Evolutionary conservation across 2,888 invertebrate genomes (phyloP).

Genomic region (Carcina quercana): DNA sequence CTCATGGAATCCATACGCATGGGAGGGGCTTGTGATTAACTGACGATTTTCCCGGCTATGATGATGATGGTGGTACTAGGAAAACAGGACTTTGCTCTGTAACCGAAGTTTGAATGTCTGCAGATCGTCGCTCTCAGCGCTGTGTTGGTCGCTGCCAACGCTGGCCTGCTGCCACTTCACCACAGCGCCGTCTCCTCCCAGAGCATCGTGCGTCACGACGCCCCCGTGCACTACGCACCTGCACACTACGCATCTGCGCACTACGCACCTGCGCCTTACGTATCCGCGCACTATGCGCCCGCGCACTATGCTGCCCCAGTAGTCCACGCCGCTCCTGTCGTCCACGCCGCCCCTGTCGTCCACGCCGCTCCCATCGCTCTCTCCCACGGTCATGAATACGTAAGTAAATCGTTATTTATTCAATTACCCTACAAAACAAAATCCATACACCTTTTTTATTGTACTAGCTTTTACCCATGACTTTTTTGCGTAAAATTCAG

Average conservation of each 20-base stretch:
- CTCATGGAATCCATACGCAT: background rate
- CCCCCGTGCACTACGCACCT: slow-evolving; percentile 47
- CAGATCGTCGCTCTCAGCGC: slow-evolving; percentile 63
- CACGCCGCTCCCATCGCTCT: slow-evolving; percentile 32
- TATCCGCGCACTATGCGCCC: slow-evolving; percentile 39
- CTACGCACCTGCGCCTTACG: slow-evolving; percentile 34
- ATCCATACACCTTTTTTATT: too few relatives aligned
- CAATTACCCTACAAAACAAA: too few relatives aligned
- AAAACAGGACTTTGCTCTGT: too few relatives aligned
- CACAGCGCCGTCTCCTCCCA: slow-evolving; percentile 68
- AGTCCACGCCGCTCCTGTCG: slow-evolving; percentile 37
- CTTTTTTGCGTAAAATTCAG: too few relatives aligned
- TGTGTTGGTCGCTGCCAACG: slow-evolving; percentile 68
- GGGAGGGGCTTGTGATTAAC: slow-evolving; percentile 6
- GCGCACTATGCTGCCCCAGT: slow-evolving; percentile 42
- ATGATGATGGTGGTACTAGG: too few relatives aligned
- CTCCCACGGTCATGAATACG: slow-evolving; percentile 49
- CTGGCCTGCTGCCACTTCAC: slow-evolving; percentile 66
- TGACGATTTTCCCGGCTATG: too few relatives aligned
- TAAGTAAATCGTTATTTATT: slow-evolving; percentile 24
- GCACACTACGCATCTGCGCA: slow-evolving; percentile 33
- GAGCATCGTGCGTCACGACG: slow-evolving; percentile 64
- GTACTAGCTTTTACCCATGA: too few relatives aligned
- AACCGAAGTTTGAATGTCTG: slow-evolving; percentile 16
- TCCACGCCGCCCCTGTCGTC: slow-evolving; percentile 21